phyloP scores from a whole-genome alignment of 2,888 invertebrate species.

The Latheticus oryzae region DNA sequence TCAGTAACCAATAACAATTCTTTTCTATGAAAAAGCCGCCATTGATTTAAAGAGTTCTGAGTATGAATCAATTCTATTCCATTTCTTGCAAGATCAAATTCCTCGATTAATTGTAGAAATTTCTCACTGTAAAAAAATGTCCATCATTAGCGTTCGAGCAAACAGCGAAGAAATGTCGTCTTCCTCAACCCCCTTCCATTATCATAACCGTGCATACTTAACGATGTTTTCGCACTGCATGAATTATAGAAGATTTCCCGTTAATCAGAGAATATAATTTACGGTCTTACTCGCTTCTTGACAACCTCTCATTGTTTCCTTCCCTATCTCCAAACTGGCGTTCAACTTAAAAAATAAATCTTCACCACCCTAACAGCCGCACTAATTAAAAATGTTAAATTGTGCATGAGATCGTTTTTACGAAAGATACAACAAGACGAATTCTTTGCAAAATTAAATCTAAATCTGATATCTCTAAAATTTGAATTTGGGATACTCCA shows the following conservation, averaged over 20 bases:
- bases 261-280: conserved; percentile 60
- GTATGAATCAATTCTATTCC: no score
- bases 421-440: background rate
- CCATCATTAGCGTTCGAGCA: no score
- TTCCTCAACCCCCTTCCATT: conserved; percentile 31
- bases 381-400: conserved; percentile 66
- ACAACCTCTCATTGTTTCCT: conserved; percentile 58
- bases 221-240: conserved; percentile 43
- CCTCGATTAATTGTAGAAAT: no score
- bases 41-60: no score
- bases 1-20: no score
- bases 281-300: conserved; percentile 53
- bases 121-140: no score
- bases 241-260: conserved; percentile 48
- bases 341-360: conserved; percentile 60
- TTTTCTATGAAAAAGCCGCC: no score
- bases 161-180: no score
- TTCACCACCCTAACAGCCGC: conserved; percentile 54
- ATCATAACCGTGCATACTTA: conserved; percentile 43
- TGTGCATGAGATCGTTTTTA: conserved; percentile 64
- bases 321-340: conserved; percentile 49
- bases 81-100: no score
- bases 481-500: no score
- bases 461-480: no score
- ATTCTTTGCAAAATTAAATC: no score